phyloP scores from a whole-genome alignment of 2,113 vertebrate species.

The Circaetus cinerascens region DNA sequence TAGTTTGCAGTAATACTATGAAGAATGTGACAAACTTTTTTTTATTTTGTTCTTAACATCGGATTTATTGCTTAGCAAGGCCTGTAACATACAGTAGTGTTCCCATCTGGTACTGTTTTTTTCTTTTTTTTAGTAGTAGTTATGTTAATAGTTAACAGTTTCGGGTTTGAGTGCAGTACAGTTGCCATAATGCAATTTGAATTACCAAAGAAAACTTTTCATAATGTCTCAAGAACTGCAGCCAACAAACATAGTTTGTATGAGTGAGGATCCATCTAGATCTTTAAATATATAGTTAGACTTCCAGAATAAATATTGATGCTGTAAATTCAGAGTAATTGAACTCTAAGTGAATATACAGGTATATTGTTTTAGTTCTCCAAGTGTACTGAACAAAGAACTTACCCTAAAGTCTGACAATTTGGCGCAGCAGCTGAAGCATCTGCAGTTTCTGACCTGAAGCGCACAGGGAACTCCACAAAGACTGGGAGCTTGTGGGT shows the following conservation, averaged over 20 bases:
- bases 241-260: neutral
- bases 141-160: neutral
- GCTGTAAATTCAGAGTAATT: neutral
- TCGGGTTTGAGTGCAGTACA: neutral
- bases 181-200: neutral
- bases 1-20: neutral
- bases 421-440: neutral
- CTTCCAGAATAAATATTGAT: neutral
- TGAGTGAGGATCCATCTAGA: neutral
- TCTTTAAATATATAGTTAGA: neutral
- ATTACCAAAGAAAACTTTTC: neutral
- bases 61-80: neutral
- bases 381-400: neutral
- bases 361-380: neutral
- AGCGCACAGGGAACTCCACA: neutral
- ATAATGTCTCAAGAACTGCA: neutral
- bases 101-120: neutral
- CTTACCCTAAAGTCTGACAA: neutral
- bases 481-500: neutral
- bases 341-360: neutral
- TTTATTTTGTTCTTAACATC: neutral
- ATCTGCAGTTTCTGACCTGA: neutral
- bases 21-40: neutral
- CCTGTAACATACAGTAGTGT: neutral
- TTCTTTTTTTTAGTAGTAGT: neutral